Base-by-base conservation (phyloP, 2,888 invertebrate genomes). In the Anorthoa munda region DNA sequence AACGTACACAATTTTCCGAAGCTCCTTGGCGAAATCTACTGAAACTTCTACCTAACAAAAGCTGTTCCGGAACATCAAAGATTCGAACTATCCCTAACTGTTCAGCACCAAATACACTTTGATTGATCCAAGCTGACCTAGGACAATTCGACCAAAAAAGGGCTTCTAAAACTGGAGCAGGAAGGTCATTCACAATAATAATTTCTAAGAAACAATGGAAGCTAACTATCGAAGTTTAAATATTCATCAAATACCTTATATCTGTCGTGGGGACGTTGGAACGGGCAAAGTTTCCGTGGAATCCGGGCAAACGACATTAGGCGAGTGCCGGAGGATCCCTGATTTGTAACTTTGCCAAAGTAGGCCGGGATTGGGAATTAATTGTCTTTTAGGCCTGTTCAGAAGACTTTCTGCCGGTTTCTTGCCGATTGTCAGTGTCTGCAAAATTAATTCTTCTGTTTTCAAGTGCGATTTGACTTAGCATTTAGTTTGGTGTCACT, bases 301-400 rank as follows among this genome's bases (percentile, higher is more conserved):
- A 86, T 86, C 82, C 85, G 69, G 72, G 81, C 82, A 81, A 86
- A 85, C 76, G 84, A 83, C 85, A 83, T 86, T 87, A 85, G 86
- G 86, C 86, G 79, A 85, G 77, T 83, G 84, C 73, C 86, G 78
- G 77, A 83, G 87, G 83, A 89, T 85, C 90, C 89, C 90, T 91
- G 92, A 93, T 92, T 92, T 92, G 91, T 89, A 92, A 93, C 91
- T 93, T 89, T 64, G 75, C 82, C 75, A 87, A 88, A 88, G 87
- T 87, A 87, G 84, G 84, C 76, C 82, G 84, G 82, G 89, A 91
- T 92, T 87, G 89, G 71, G 88, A 90, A 92, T 92, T 92, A 92
- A 92, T 93, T 91, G 92, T 92, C 88, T 90, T 88, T 88, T 86
- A 85, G 88, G 78, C 86, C 76, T 75, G 83, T 77, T 79, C 75